Evolutionary conservation across 2,113 vertebrate species (phyloP).

Genomic region (Oncorhynchus kisutch): DNA sequence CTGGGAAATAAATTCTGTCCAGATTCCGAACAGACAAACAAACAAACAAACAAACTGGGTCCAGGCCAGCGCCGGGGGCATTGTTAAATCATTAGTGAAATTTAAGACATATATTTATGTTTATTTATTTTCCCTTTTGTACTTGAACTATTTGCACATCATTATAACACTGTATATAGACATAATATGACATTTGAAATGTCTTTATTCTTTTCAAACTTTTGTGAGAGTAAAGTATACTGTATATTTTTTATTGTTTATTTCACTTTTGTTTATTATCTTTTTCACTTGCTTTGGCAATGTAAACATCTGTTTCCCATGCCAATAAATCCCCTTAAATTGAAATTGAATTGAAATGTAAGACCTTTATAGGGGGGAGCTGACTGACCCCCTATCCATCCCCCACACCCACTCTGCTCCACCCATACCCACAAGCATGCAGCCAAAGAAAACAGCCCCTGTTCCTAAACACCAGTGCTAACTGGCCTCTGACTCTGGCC

Average conservation of each 20-base stretch:
- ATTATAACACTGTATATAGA: too few relatives aligned
- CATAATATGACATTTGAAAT: too few relatives aligned
- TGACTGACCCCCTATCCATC: conserved; percentile 30
- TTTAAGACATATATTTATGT: conserved; percentile 43
- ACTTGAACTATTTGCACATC: too few relatives aligned
- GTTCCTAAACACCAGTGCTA: conserved; percentile 58
- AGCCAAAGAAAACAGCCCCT: conserved; percentile 64
- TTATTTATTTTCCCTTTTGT: too few relatives aligned
- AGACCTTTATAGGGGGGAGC: conserved; percentile 45
- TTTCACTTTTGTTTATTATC: too few relatives aligned
- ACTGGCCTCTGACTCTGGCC: conserved; percentile 55
- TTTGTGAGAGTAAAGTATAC: too few relatives aligned
- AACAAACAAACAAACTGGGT: conserved; percentile 64
- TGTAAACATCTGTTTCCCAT: too few relatives aligned
- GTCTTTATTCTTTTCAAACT: too few relatives aligned
- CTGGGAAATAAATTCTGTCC: conserved; percentile 34
- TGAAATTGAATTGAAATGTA: conserved; percentile 61
- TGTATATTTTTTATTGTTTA: too few relatives aligned
- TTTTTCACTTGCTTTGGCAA: too few relatives aligned
- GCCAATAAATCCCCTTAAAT: too few relatives aligned
- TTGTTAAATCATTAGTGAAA: conserved; percentile 78
- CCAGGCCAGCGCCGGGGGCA: conserved; percentile 58
- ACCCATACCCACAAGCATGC: conserved; percentile 40
- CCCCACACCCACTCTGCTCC: conserved; percentile 22
- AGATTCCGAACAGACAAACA: conserved; percentile 55